Evolutionary conservation across 2,113 vertebrate species (phyloP).

Genomic region (Pangasianodon gigas): DNA sequence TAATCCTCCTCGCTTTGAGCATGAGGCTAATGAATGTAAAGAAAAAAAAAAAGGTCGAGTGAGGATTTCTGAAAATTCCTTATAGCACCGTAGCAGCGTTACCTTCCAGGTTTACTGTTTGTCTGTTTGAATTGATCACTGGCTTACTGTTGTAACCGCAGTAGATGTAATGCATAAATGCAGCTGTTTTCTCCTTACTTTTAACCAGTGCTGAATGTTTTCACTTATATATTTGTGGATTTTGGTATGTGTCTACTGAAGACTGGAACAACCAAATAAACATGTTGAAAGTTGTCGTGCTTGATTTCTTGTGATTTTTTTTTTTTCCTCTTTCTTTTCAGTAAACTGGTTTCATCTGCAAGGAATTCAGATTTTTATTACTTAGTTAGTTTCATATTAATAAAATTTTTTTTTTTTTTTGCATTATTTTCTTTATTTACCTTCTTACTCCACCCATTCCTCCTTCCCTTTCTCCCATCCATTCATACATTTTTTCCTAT

Average conservation of each 20-base stretch:
- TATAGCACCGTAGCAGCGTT: background rate
- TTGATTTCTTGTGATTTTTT: background rate
- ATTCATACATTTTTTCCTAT: no score
- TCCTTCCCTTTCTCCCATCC: no score
- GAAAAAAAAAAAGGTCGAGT: background rate
- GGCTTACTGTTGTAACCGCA: slow-evolving; percentile 2
- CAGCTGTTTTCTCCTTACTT: slow-evolving; percentile 21
- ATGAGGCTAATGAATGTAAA: slow-evolving; percentile 57
- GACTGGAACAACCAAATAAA: slow-evolving; percentile 50
- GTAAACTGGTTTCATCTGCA: background rate
- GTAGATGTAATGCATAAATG: background rate
- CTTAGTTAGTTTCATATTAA: background rate
- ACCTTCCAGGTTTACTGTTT: background rate
- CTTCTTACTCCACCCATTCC: background rate
- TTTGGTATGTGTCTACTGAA: slow-evolving; percentile 19
- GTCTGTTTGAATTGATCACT: slow-evolving; percentile 18
- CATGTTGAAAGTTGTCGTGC: background rate
- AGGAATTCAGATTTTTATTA: background rate
- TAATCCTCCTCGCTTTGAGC: slow-evolving; percentile 53
- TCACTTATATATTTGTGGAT: slow-evolving; percentile 24
- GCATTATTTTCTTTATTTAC: background rate
- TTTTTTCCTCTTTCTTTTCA: background rate
- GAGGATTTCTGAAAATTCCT: slow-evolving; percentile 9
- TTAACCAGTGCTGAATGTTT: slow-evolving; percentile 36
- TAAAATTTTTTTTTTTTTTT: background rate